phyloP scores from a whole-genome alignment of 2,797 vertebrate genomes.

The Periparus ater region DNA sequence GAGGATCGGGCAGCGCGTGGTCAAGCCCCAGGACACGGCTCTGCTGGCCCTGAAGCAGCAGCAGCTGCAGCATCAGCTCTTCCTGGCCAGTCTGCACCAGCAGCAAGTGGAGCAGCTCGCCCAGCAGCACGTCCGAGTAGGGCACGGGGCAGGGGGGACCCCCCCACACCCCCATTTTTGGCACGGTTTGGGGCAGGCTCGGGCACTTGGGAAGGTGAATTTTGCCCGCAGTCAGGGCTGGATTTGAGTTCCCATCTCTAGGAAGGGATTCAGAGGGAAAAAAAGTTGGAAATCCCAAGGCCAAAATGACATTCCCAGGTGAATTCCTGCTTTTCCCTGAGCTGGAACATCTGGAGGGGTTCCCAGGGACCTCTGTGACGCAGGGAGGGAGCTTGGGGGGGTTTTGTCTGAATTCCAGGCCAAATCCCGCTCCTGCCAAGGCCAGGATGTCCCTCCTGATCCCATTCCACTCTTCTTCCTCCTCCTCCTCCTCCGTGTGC shows the following conservation, averaged over 20 bases:
- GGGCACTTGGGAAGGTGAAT: accelerated
- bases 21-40: constrained; percentile 83
- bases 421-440: neutral
- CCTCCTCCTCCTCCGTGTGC: too few species aligned
- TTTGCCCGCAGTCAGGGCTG: neutral
- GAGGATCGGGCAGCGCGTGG: constrained; percentile 87
- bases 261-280: neutral
- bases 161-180: accelerated
- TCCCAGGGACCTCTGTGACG: neutral
- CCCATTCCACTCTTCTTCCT: too few species aligned
- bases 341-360: neutral
- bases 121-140: constrained; percentile 66
- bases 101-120: constrained; percentile 71
- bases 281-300: neutral
- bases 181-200: accelerated
- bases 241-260: neutral
- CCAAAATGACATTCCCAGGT: neutral
- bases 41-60: constrained; percentile 85
- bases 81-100: constrained; percentile 81
- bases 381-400: neutral
- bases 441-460: neutral
- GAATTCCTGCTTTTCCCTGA: neutral
- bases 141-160: accelerated
- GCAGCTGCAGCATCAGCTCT: constrained; percentile 85
- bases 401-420: neutral